These are phyloP conservation scores for Atrichornis clamosus DNA, from an alignment of 2,113 vertebrate species.

Conservation along the genomic window DNA sequence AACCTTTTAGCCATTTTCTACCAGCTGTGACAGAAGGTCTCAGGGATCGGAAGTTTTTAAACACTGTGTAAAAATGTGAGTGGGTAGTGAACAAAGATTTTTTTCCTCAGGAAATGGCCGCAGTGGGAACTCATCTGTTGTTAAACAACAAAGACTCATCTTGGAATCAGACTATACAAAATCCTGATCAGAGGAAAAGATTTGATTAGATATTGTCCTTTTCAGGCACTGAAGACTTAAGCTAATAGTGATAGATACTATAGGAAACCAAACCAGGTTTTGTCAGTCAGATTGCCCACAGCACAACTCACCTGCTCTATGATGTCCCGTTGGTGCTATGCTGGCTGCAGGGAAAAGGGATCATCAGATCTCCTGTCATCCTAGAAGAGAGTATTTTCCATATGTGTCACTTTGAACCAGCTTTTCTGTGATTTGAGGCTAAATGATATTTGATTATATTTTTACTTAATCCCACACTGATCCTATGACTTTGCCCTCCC, in stretches of 20 bases:
- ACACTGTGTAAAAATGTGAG: not conserved
- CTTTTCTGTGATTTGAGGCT: not conserved
- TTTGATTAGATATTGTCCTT: not conserved
- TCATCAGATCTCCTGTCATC: not conserved
- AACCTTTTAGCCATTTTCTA: not conserved
- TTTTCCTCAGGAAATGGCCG: not conserved
- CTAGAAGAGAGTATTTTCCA: not conserved
- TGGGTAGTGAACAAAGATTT: not conserved
- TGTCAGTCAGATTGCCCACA: not conserved
- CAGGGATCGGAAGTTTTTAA: not conserved
- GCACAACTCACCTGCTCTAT: not conserved
- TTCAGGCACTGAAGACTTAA: not conserved
- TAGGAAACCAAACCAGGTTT: not conserved
- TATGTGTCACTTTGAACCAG: not conserved
- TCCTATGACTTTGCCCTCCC: not conserved
- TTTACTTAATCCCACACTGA: not conserved
- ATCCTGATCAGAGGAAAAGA: not conserved
- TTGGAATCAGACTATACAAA: not conserved
- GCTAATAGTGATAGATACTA: not conserved
- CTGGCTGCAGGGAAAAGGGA: not conserved
- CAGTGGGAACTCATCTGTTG: not conserved
- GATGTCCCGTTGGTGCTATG: not conserved
- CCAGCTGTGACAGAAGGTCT: not conserved
- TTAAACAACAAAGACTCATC: not conserved
- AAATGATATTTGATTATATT: not conserved